Percentiles rank a stretch among this genome's conserved stretches.
Conservation (phyloP, 2,113 vertebrate species). For the Brachyistius frenatus region DNA sequence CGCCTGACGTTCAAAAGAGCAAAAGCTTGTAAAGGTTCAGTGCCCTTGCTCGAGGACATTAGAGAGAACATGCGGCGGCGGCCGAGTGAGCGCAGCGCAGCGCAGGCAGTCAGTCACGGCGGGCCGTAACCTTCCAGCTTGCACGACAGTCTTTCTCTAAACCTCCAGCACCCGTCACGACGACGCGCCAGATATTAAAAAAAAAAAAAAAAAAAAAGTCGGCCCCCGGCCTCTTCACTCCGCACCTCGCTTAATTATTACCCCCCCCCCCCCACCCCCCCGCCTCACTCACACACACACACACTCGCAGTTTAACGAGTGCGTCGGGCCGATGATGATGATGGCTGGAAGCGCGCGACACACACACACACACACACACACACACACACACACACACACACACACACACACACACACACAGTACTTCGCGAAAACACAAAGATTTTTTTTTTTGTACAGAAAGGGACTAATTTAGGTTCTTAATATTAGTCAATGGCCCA, state of each 20-base stretch:
- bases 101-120: not conserved
- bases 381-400: too few species aligned
- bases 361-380: too few species aligned
- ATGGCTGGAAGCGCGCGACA: too few species aligned
- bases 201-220: not conserved
- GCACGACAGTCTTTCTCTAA: not conserved
- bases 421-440: too few species aligned
- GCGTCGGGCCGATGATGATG: not conserved
- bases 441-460: too few species aligned
- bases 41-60: conserved; percentile 41
- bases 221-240: conserved; percentile 63
- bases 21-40: conserved; percentile 14
- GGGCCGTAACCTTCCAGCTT: conserved; percentile 47
- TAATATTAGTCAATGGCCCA: not conserved
- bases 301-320: not conserved
- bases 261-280: too few species aligned
- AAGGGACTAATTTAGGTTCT: too few species aligned
- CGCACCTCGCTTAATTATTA: conserved; percentile 64
- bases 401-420: too few species aligned
- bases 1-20: not conserved
- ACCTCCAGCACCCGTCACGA: not conserved
- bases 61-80: not conserved
- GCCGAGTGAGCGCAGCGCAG: conserved; percentile 17
- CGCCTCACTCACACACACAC: too few species aligned
- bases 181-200: conserved; percentile 24